Evolutionary conservation across 2,797 vertebrate genomes (phyloP).

Genomic region (Hydrocynus forskahlii): DNA sequence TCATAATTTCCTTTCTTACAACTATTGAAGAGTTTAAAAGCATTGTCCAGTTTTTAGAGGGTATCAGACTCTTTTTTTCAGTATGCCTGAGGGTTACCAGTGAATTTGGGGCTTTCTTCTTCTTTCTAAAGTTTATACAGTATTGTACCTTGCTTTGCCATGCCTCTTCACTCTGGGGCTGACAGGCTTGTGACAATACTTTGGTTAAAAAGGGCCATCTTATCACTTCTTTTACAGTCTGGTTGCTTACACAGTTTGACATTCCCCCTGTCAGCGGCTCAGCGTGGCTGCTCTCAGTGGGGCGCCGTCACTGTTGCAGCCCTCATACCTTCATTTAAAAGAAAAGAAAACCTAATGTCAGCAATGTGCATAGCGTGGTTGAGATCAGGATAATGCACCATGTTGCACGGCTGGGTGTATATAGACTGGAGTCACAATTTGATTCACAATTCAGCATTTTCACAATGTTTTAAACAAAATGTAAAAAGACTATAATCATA

Average conservation of each 20-base stretch:
- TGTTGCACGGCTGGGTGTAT: background rate
- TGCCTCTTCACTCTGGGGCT: background rate
- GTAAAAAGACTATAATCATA: too few relatives aligned
- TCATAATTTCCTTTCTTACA: background rate
- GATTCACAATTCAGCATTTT: constrained; percentile 31
- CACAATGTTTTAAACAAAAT: background rate
- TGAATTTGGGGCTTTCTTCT: background rate
- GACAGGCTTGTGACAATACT: constrained; percentile 1
- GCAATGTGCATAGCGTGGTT: constrained; percentile 18
- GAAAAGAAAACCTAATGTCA: constrained; percentile 44
- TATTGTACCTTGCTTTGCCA: background rate
- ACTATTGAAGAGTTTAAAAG: background rate
- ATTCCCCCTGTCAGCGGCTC: constrained; percentile 21
- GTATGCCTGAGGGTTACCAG: background rate
- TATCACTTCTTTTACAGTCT: constrained; percentile 14
- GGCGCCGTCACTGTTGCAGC: constrained; percentile 25
- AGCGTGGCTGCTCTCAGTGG: constrained; percentile 22
- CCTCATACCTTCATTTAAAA: background rate
- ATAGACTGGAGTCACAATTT: background rate
- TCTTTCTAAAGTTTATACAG: background rate
- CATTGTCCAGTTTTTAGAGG: too few relatives aligned
- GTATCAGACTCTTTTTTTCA: background rate
- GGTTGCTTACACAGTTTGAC: constrained; percentile 31
- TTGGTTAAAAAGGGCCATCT: constrained; percentile 20
- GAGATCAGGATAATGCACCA: constrained; percentile 16